Base-by-base conservation (phyloP, 1,140 invertebrate species). In the Drosophila kurseongensis region DNA sequence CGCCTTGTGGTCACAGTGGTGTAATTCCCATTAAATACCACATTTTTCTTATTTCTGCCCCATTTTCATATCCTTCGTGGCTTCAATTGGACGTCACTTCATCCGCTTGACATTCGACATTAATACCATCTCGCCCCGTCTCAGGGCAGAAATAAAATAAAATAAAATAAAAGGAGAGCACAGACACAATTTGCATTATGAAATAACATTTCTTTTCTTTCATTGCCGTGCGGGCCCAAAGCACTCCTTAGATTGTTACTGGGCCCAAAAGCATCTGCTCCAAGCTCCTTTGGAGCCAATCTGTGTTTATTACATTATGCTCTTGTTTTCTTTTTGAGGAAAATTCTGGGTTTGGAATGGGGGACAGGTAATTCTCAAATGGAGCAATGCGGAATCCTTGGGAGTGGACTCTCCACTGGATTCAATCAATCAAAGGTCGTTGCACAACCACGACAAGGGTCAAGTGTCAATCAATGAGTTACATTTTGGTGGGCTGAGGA, bases 1-100 rank as follows among this genome's bases (percentile, higher is more conserved):
- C 61, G 58, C 63, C 57, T 71, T 79, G 90, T 91, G 90, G 90
- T 90, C 90, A 91, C 90, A 91, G 84, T 85, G 90, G 90, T 91
- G 80, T 91, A 91, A 91, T 91, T 91, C 84, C 89, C 90, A 91
- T 91, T 91, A 91, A 91, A 91, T 90, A 75, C 90, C 80, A 59
- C 82, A 90, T 91, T 91, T 91, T 91, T 90, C 82, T 91, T 91
- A 91, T 91, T 91, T 82, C 63, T 50, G 52, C 56, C 35, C 57
- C 58, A 76, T 82, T 86, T 86, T 83, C 78, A 76, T 88, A 76
- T 79, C 48, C 62, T 54, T 38, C 27, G 50, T 13, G 8, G 29
- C 35, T 58, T 68, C 77, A 72, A 80, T 75, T 78, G 73, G 74
- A 80, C 76, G 68, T 77, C 84, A 80, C 73, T 75, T 83, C 79